A percentile compares a stretch with the other conserved stretches of the same genome.
These are phyloP conservation scores for Scaptomyza parva DNA, from an alignment of 2,888 invertebrate species.

Conservation along the genomic window DNA sequence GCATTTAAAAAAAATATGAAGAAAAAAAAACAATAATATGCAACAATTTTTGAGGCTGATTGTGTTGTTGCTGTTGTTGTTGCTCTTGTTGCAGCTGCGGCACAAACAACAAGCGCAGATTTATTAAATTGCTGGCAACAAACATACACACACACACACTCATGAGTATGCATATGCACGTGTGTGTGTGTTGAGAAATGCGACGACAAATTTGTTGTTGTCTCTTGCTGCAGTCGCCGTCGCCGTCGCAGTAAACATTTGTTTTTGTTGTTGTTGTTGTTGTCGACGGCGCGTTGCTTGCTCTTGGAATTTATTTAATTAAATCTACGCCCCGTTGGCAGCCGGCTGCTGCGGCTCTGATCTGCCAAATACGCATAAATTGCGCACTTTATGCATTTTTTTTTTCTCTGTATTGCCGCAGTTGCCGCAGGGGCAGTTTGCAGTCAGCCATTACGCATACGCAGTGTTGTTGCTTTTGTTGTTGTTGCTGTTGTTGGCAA, in stretches of 20 bases:
- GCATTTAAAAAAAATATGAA: conserved; percentile 38
- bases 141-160: conserved; percentile 59
- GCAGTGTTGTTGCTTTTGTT: conserved; percentile 43
- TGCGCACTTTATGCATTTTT: conserved; percentile 72
- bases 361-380: conserved; percentile 75
- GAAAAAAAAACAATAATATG: conserved; percentile 56
- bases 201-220: conserved; percentile 68
- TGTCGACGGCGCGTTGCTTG: conserved; percentile 38
- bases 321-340: conserved; percentile 75
- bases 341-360: conserved; percentile 43
- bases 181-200: conserved; percentile 61
- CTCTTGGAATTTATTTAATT: conserved; percentile 79
- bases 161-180: conserved; percentile 60
- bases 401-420: too few species aligned
- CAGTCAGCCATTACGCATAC: conserved; percentile 66
- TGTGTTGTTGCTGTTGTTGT: conserved; percentile 12
- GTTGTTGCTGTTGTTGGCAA: too few species aligned
- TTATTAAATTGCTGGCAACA: conserved; percentile 75
- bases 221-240: conserved; percentile 22
- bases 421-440: conserved; percentile 32
- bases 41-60: conserved; percentile 35
- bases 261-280: too few species aligned
- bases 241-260: conserved; percentile 14
- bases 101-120: conserved; percentile 75
- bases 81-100: conserved; percentile 25